A percentile compares a stretch with the other conserved stretches of the same genome.
These are phyloP conservation scores for Gallinago stenura DNA, from an alignment of 2,797 vertebrate genomes.

Conservation along the genomic window DNA sequence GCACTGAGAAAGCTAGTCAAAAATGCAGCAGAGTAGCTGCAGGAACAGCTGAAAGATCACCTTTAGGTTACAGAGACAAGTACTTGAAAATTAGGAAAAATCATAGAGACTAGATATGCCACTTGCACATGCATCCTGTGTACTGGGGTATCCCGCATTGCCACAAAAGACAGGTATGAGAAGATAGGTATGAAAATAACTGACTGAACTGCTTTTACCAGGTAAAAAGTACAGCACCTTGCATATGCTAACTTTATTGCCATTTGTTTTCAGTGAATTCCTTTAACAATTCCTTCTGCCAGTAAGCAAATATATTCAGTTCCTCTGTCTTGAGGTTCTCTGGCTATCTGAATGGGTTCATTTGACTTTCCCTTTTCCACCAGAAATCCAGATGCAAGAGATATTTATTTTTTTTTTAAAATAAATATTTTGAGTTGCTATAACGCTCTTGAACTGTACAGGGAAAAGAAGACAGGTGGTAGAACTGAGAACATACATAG, in stretches of 20 bases:
- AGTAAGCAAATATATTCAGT: background rate
- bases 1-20: background rate
- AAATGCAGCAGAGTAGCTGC: background rate
- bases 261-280: background rate
- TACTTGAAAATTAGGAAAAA: background rate
- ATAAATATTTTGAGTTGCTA: background rate
- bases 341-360: background rate
- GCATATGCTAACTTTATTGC: background rate
- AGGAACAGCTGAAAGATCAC: background rate
- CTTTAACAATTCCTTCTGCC: background rate
- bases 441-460: background rate
- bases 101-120: background rate
- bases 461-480: background rate
- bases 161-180: background rate
- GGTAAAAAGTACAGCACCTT: background rate
- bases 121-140: background rate
- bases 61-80: background rate
- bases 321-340: background rate
- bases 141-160: fast-evolving
- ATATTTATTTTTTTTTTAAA: background rate
- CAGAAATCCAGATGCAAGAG: background rate
- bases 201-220: background rate
- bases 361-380: background rate
- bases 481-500: background rate
- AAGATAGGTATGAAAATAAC: background rate